Conservation (phyloP, 2,888 invertebrate genomes). For the Omphaloscelis lunosa region DNA sequence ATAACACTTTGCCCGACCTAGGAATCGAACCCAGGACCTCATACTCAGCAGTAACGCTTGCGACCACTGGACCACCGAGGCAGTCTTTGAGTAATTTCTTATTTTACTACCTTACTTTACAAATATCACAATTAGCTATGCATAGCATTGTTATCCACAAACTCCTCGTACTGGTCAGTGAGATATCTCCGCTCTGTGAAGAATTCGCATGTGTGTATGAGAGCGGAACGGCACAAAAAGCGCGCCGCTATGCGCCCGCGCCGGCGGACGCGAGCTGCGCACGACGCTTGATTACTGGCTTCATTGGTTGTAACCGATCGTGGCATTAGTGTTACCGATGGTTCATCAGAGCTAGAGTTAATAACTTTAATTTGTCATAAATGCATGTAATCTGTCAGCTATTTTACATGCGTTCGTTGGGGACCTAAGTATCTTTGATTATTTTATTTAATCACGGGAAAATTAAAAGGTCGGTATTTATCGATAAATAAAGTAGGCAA, state of each 20-base stretch:
- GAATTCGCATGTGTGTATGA: slow-evolving; percentile 69
- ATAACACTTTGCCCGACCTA: too few relatives aligned
- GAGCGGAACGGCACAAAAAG: slow-evolving; percentile 77
- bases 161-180: slow-evolving; percentile 36
- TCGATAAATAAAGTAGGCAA: too few relatives aligned
- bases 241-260: slow-evolving; percentile 69
- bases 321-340: slow-evolving; percentile 35
- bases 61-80: too few relatives aligned
- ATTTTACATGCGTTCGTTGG: neutral
- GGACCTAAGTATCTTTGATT: too few relatives aligned
- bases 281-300: slow-evolving; percentile 40
- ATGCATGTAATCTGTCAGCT: neutral
- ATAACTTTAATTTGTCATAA: neutral
- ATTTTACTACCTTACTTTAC: neutral
- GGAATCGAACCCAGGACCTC: too few relatives aligned
- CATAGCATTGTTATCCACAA: slow-evolving; percentile 11
- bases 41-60: too few relatives aligned
- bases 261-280: slow-evolving; percentile 43
- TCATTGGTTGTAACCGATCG: slow-evolving; percentile 60
- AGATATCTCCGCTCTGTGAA: slow-evolving; percentile 45
- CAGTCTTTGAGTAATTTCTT: too few relatives aligned
- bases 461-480: too few relatives aligned
- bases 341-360: neutral
- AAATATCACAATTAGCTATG: slow-evolving; percentile 12
- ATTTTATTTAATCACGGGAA: neutral